phyloP scores from a whole-genome alignment of 2,113 vertebrate species.

The Cervus canadensis region DNA sequence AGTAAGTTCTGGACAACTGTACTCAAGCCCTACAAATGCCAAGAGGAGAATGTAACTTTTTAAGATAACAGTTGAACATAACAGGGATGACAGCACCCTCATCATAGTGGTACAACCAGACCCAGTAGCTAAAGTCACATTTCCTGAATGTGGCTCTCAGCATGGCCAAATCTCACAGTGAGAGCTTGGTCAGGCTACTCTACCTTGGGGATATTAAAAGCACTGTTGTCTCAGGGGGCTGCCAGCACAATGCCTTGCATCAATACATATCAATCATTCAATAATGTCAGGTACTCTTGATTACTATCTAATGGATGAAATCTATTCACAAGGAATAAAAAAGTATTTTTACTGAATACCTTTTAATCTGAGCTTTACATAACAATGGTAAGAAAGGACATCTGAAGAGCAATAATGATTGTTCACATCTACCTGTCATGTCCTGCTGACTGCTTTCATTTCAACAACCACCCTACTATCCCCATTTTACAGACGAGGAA shows the following conservation, averaged over 20 bases:
- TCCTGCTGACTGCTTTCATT: neutral
- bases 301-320: neutral
- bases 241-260: neutral
- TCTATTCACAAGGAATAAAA: neutral
- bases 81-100: neutral
- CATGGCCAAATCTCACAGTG: neutral
- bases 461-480: neutral
- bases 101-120: neutral
- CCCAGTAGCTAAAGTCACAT: neutral
- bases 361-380: neutral
- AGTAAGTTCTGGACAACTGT: neutral
- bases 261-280: neutral
- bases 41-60: neutral
- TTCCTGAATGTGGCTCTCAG: neutral
- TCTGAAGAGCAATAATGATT: neutral
- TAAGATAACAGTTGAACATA: neutral
- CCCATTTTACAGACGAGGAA: neutral
- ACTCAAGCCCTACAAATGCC: neutral
- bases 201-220: neutral
- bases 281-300: neutral
- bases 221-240: neutral
- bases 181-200: neutral
- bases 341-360: neutral
- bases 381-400: neutral
- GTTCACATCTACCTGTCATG: neutral